Evolutionary conservation across 2,888 invertebrate genomes (phyloP).

Genomic region (Melanotus villosus): DNA sequence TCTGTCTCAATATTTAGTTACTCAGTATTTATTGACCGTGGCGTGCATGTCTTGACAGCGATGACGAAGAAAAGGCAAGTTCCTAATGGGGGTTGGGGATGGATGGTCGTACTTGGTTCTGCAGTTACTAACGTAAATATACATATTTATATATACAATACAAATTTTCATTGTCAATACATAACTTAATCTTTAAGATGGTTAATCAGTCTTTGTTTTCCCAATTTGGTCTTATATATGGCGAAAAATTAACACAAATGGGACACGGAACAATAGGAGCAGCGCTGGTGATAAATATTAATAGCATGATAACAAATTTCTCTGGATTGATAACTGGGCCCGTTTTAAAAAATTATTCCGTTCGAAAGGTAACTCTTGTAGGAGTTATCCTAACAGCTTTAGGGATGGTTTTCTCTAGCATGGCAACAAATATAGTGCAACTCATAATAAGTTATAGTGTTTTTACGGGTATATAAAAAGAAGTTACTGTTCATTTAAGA

Average conservation of each 20-base stretch:
- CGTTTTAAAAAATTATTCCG: constrained; percentile 73
- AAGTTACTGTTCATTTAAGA: constrained; percentile 31
- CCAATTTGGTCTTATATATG: constrained; percentile 79
- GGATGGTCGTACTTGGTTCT: constrained; percentile 79
- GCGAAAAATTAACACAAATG: constrained; percentile 75
- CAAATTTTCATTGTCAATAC: too few species aligned
- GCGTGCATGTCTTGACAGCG: background rate
- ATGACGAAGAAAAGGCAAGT: constrained; percentile 29
- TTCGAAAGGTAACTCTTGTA: constrained; percentile 71
- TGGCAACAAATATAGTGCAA: constrained; percentile 70
- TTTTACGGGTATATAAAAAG: constrained; percentile 67
- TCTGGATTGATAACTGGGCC: constrained; percentile 80
- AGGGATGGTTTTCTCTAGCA: constrained; percentile 71
- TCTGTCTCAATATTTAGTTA: background rate
- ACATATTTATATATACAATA: constrained; percentile 21
- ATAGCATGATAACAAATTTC: constrained; percentile 76
- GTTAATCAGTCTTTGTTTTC: constrained; percentile 81
- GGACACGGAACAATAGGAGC: constrained; percentile 77
- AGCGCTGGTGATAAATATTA: constrained; percentile 78
- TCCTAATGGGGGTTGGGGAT: constrained; percentile 84
- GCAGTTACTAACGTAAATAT: constrained; percentile 78
- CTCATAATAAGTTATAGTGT: constrained; percentile 73
- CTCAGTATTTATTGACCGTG: background rate
- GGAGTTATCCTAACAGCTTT: constrained; percentile 71
- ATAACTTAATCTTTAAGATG: constrained; percentile 65